Evolutionary conservation across 2,797 vertebrate genomes (phyloP), one percentile per base, ranked within the genome.

Genomic region (Sebastes diaconus): DNA sequence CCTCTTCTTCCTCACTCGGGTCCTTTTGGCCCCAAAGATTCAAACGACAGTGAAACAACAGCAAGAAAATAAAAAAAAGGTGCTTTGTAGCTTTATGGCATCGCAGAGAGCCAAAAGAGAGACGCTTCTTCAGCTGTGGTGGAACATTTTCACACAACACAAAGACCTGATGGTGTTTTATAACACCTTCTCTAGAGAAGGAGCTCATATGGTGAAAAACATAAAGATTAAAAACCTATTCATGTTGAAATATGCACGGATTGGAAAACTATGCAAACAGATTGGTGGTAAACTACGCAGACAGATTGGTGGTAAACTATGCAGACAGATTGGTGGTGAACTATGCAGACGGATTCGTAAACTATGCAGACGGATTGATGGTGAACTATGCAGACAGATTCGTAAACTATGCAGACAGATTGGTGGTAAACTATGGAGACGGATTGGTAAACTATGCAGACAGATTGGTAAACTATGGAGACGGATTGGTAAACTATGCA

Each of bases 31-130:
- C 94, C 90, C 92, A 83, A 73, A 88, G 59, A 89, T 88, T 91
- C 61, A 92, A 92, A 84, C 9, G 22, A 93, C 91, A 90, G 82
- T 84, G 84, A 88, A 86, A 89, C 80, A 88, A 93, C 87, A 92
- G 86, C 88, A 74, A 88, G 79, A 92, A 88, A 76, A 54, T 24
- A 5, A 92, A 91, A 90, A 93, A 93, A 95, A 94, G 93, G 93
- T 93, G 93, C 91, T 94, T 93, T 80, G 79, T 84, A 91, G 84
- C 91, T 88, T 86, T 89, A 94, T 94, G 94, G 94, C 90, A 36
- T 90, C 11, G 12, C 57, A 85, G 87, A 90, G 63, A 91, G 87
- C 79, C 81, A 50, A 64, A 24, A 73, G 84, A 92, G 75, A 80
- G 85, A 83, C 36, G 70, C 60, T 10, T 16, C 60, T 10, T 16